Base-by-base conservation (phyloP, 1,140 invertebrate genomes). In the Anadara kagoshimensis region DNA sequence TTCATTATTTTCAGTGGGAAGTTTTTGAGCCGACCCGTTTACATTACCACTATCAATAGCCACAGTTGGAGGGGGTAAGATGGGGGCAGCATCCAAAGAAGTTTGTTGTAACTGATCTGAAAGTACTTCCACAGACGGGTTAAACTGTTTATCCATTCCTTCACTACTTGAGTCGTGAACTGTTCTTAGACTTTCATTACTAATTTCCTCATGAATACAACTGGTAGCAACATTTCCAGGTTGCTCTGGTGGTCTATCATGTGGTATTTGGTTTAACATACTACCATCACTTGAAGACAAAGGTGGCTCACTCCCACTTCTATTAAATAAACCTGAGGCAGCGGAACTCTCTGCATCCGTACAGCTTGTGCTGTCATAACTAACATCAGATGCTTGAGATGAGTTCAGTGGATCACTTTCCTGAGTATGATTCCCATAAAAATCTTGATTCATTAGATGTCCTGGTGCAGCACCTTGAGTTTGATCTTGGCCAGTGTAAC, bases 31-130 rank as follows among this genome's bases (percentile, higher is more conserved):
- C 49, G 47, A 49, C n/a, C 26, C 29, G 10, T 18, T 36, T 36
- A 7, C 57, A 54, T 41, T 71, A 66, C 43, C 69, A 67, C 18
- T 68, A 36, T 36, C 7, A 36, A 36, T 36, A 36, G 29, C 29
- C 10, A 49, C 45, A 10, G 47, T 49, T 26, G 24, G 29, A 14
- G 44, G 10, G n/a, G 20, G 41, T 26, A 18, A 26, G 22, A 22
- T 26, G n/a, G n/a, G 41, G 16, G 47, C 24, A 24, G 14, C 45
- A 24, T 43, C 29, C 24, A 64, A n/a, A 26, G 45, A 64, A 2
- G 51, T 51, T 1, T 64, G 24, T 45, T 64, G 45, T 12, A 64
- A 36, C 14, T 64, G 45, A 64, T 49, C 47, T 24, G 62, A 47
- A 26, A 64, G 14, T 12, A 22, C 24, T 29, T 64, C 44, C 29